Conservation (phyloP, 1,140 invertebrate genomes). For the Dryas iulia region DNA sequence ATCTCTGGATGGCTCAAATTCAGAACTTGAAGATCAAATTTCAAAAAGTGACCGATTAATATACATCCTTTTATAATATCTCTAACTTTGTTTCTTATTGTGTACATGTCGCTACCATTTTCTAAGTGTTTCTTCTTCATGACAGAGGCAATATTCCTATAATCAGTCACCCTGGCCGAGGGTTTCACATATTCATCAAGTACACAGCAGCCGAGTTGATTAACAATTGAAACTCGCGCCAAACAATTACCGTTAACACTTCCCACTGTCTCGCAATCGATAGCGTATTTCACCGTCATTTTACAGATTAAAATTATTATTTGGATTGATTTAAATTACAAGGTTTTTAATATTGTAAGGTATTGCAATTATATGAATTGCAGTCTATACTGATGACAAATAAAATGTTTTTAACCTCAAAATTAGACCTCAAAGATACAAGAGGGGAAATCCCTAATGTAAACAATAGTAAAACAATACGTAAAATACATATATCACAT, state of each 20-base stretch:
- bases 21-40: conserved; percentile 23
- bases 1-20: conserved; percentile 8
- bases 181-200: conserved; percentile 30
- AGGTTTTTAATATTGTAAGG: too few species aligned
- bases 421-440: too few species aligned
- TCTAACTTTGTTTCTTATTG: not conserved
- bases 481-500: too few species aligned
- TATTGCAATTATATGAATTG: too few species aligned
- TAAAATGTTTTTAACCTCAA: too few species aligned
- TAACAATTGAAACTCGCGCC: conserved; percentile 27
- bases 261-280: conserved; percentile 34
- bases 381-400: too few species aligned
- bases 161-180: conserved; percentile 17
- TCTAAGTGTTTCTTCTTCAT: conserved; percentile 13
- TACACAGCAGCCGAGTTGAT: not conserved
- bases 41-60: conserved; percentile 29
- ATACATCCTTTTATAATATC: conserved; percentile 13
- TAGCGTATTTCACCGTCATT: conserved; percentile 10
- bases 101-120: conserved; percentile 5
- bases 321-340: too few species aligned
- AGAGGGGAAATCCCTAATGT: not conserved
- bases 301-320: not conserved
- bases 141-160: conserved; percentile 14
- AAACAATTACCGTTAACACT: conserved; percentile 15
- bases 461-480: not conserved